Evolutionary conservation across 2,888 invertebrate genomes (phyloP), one percentile per base, ranked within the genome.

Genomic region (Steromphala cineraria): DNA sequence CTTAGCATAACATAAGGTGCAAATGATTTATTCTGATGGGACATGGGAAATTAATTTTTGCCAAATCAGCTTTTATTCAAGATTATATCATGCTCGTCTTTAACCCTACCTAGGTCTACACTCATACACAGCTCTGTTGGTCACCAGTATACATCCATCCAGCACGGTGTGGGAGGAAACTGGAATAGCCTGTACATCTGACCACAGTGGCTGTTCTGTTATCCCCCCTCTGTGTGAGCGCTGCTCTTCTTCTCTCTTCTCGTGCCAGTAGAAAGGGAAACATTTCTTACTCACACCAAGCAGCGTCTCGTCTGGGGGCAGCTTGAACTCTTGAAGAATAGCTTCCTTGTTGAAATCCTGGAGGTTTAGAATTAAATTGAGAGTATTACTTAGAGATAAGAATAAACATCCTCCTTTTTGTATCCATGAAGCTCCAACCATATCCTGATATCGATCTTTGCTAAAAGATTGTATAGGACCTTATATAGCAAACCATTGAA

Each of bases 331-430:
- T 84, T 95, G 95, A 40, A 96, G 90, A 46, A 95, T 89, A 0
- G 95, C 94, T 81, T 95, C 95, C 24, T 93, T 91, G 91, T 95
- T 95, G 87, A 95, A 95, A 84, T 95, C 95, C 95, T 95, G 87
- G 19, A 74, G 40, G 2, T 36, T 2, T 36, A 7, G 2, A 2
- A 36, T 36, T 36, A 7, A 36, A 36, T 40, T 5, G 5, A 19
- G 1, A 46, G 13, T 4, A 40, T 17, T 10, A 19, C 0, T 53
- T 21, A 62, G 67, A 0, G 13, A 46, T 46, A 10, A 5, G 1
- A 13, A 46, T 46, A 8, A 46, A 46, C 1, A 46, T 36, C 7
- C 36, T 36, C 4, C 2, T 36, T 36, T 36, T n/a, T n/a, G n/a
- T n/a, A n/a, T n/a, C n/a, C n/a, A n/a, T n/a, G n/a, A n/a, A n/a